Evolutionary conservation across 2,888 invertebrate genomes (phyloP).

Genomic region (Cheilosia variabilis): DNA sequence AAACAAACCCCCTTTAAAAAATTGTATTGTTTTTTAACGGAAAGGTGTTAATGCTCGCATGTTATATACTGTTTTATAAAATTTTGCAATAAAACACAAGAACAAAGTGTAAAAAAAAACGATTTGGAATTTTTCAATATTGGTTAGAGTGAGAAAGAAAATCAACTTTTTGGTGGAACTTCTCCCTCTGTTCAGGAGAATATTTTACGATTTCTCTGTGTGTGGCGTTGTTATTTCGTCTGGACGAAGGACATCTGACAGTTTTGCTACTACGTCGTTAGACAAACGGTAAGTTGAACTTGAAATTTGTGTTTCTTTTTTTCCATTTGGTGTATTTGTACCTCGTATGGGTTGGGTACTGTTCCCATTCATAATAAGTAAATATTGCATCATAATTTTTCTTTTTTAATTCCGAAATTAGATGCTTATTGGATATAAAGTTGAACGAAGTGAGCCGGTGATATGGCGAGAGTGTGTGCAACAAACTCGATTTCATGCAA

Average conservation of each 20-base stretch:
- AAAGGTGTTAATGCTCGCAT: not conserved
- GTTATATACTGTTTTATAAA: not conserved
- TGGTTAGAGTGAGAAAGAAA: conserved; percentile 61
- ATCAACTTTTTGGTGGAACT: conserved; percentile 37
- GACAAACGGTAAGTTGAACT: conserved; percentile 55
- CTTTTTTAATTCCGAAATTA: conserved; percentile 2
- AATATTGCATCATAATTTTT: conserved; percentile 43
- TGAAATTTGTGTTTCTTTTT: conserved; percentile 19
- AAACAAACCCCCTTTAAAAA: not conserved
- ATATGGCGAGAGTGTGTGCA: not conserved
- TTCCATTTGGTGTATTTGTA: no score
- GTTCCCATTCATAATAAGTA: not conserved
- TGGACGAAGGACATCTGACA: conserved; percentile 68
- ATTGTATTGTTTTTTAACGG: not conserved
- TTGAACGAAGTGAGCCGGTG: conserved; percentile 1
- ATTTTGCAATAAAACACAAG: conserved; percentile 1
- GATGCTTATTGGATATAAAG: not conserved
- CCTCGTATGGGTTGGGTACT: not conserved
- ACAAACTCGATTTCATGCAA: not conserved
- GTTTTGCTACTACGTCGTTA: conserved; percentile 55
- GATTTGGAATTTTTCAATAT: conserved; percentile 41
- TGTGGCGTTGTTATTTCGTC: conserved; percentile 49
- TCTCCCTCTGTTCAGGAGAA: conserved; percentile 23
- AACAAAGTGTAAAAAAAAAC: conserved; percentile 16
- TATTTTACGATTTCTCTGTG: not conserved